Conservation (phyloP, 53 echinoderm and acorn worm genomes). For the Antedon mediterranea region DNA sequence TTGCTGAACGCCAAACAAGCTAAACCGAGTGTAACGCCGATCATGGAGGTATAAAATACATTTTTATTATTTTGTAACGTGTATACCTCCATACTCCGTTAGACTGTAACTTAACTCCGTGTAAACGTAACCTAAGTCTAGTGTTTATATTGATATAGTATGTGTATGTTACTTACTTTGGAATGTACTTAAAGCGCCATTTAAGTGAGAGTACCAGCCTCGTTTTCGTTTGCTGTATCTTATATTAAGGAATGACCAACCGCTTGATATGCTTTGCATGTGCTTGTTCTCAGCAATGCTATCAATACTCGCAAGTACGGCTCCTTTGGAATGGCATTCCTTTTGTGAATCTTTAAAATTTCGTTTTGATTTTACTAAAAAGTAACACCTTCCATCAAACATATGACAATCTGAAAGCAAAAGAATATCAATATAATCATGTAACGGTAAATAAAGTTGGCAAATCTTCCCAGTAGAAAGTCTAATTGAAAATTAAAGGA, state of each 20-base stretch:
- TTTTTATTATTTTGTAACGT: no score
- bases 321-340: neutral
- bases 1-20: no score
- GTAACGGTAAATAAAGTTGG: no score
- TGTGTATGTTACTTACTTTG: neutral
- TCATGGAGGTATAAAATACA: no score
- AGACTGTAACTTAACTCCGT: no score
- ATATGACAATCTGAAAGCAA: neutral
- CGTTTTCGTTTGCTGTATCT: neutral
- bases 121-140: no score
- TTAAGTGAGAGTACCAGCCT: neutral
- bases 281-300: neutral
- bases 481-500: no score
- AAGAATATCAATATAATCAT: no score
- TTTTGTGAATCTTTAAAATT: neutral
- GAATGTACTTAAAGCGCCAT: neutral
- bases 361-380: neutral
- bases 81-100: no score
- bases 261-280: neutral
- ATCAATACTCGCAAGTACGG: neutral
- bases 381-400: neutral
- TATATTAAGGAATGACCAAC: neutral
- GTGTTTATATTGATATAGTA: no score
- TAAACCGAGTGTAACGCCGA: no score
- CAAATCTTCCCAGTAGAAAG: no score